Evolutionary conservation across 2,888 invertebrate genomes (phyloP).

Genomic region (Clivina fossor): DNA sequence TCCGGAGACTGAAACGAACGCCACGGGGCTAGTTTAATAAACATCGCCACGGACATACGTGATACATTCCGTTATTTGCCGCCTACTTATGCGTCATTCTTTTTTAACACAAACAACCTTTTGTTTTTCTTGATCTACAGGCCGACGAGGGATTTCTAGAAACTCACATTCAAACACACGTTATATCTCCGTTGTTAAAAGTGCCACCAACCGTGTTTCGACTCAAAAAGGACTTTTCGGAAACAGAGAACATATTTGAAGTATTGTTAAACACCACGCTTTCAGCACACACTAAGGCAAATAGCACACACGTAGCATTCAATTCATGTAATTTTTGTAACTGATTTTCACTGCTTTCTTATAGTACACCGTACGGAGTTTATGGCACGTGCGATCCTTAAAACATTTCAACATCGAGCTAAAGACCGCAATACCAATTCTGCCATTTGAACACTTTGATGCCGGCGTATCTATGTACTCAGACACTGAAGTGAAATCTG

Average conservation of each 20-base stretch:
- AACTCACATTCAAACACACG: slow-evolving; percentile 60
- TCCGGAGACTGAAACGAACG: slow-evolving; percentile 24
- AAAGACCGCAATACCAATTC: slow-evolving; percentile 51
- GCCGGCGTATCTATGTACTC: slow-evolving; percentile 39
- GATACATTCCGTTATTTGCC: slow-evolving; percentile 11
- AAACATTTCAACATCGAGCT: slow-evolving; percentile 49
- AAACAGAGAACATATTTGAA: slow-evolving; percentile 64
- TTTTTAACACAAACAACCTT: not conserved
- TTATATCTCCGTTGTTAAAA: slow-evolving; percentile 64
- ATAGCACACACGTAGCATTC: no score
- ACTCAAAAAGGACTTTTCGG: slow-evolving; percentile 70
- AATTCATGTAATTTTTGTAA: no score
- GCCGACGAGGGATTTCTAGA: slow-evolving; percentile 64
- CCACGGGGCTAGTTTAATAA: slow-evolving; percentile 29
- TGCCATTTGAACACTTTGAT: slow-evolving; percentile 51
- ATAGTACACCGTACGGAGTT: slow-evolving; percentile 34
- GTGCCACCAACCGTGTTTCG: slow-evolving; percentile 66
- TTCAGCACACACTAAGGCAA: slow-evolving; percentile 26
- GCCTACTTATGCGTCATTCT: not conserved
- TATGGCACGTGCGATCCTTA: slow-evolving; percentile 44
- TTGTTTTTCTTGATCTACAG: slow-evolving; percentile 6
- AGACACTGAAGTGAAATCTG: slow-evolving; percentile 22
- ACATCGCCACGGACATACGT: slow-evolving; percentile 24
- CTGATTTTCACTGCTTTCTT: slow-evolving; percentile 19
- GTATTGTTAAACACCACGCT: slow-evolving; percentile 57